Percentiles rank a stretch among this genome's conserved stretches.
Evolutionary conservation across 30 jellyfish, hydroid and myxozoan species (phyloP).

Genomic region (Turritopsis dohrnii): DNA sequence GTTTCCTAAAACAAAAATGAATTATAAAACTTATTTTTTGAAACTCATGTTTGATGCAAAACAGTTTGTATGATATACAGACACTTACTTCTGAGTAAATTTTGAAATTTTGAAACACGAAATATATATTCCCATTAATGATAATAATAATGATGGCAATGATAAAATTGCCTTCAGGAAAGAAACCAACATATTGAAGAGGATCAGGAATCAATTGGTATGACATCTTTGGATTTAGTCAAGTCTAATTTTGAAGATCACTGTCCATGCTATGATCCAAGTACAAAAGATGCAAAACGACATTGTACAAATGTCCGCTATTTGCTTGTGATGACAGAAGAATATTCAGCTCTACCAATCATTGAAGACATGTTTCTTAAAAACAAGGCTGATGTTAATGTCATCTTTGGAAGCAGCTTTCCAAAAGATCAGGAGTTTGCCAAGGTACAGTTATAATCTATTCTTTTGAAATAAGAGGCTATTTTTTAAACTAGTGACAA

Average conservation of each 20-base stretch:
- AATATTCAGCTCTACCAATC: conserved; percentile 67
- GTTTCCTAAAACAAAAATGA: too few species aligned
- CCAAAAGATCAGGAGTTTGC: conserved; percentile 76
- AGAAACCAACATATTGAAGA: too few species aligned
- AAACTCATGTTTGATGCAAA: too few species aligned
- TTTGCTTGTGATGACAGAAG: conserved; percentile 59
- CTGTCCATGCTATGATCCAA: conserved; percentile 23
- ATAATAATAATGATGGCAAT: too few species aligned
- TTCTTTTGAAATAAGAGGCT: too few species aligned
- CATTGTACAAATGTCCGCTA: conserved; percentile 46
- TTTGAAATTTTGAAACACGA: too few species aligned
- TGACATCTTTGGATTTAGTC: conserved; percentile 4
- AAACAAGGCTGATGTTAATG: conserved; percentile 35
- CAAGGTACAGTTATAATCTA: conserved; percentile 52
- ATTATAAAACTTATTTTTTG: too few species aligned
- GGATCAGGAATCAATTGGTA: not conserved
- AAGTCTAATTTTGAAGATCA: not conserved
- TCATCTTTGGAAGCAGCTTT: conserved; percentile 70
- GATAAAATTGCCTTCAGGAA: too few species aligned
- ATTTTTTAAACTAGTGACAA: too few species aligned
- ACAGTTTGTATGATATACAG: too few species aligned
- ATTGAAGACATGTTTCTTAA: conserved; percentile 48
- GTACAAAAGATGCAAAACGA: not conserved
- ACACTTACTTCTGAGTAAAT: too few species aligned
- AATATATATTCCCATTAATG: too few species aligned